Base-by-base conservation (phyloP, 2,888 invertebrate genomes). In the Anodontia alba region DNA sequence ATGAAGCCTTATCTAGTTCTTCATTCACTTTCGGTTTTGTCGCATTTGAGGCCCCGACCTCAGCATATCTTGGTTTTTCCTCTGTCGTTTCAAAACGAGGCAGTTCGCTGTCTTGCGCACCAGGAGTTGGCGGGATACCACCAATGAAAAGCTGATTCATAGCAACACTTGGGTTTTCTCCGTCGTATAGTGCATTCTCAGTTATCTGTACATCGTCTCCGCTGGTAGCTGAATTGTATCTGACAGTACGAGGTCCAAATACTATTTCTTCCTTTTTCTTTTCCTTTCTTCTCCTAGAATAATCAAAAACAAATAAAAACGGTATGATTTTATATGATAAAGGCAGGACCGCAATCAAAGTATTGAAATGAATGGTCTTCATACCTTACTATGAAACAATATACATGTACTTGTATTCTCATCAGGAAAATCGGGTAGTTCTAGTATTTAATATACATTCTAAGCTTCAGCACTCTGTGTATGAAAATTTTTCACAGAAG, bases 101-200 rank as follows among this genome's bases (percentile, higher is more conserved):
- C 33, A 62, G 20, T 20, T 62, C 62, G 17, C 33, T 33, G 62
- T 62, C 62, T 10, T 33, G 33, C 33, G 33, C 31, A 7, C 62
- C 62, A 1, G 62, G 62, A 33, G 62, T 62, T 1, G 20, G 23
- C 7, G 62, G 62, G 33, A 62, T 62, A 1, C 62, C 62, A 33
- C 62, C 62, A 33, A 62, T 62, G 33, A 62, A 62, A 62, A 62
- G 62, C 20, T 62, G 62, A 33, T 62, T 62, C 20, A 62, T 20
- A 5, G 62, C 62, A 10, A 33, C 23, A 17, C 62, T 62, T 17
- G 62, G 62, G 20, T 62, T 62, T 62, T 62, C 62, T 15, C 62
- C 33, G 33, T 62, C 62, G 33, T 62, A 62, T 10, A 62, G 62
- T 1, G 62, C 62, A 23, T 62, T 62, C 33, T 62, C 62, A 15